Conservation (phyloP, 92 coral and sea anemone genomes). For the Epizoanthus stellaris region DNA sequence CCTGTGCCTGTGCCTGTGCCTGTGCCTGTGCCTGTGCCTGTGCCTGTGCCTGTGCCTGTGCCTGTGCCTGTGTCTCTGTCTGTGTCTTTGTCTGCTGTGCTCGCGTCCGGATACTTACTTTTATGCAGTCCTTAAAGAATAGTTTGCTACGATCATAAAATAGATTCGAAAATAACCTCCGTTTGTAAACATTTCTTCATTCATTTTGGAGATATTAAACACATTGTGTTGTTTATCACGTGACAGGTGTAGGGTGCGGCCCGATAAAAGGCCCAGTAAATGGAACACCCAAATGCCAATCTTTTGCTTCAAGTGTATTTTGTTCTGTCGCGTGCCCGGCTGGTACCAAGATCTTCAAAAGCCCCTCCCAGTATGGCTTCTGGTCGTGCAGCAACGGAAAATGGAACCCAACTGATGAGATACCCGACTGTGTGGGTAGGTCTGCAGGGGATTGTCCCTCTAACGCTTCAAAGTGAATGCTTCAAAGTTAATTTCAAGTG, state of each 20-base stretch:
- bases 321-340: conserved; percentile 60
- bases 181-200: too few relatives aligned
- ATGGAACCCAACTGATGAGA: conserved; percentile 66
- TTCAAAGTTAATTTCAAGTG: too few relatives aligned
- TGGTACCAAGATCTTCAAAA: conserved; percentile 59
- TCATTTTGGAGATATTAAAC: too few relatives aligned
- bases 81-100: background rate
- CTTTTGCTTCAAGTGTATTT: conserved; percentile 14
- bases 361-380: conserved; percentile 44
- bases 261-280: conserved; percentile 53
- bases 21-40: too few relatives aligned
- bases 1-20: too few relatives aligned
- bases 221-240: background rate
- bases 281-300: conserved; percentile 48
- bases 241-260: conserved; percentile 55
- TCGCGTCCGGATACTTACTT: background rate
- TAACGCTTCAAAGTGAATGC: too few relatives aligned
- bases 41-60: too few relatives aligned
- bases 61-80: too few relatives aligned
- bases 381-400: conserved; percentile 58
- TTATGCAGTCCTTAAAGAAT: background rate
- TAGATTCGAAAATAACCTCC: too few relatives aligned
- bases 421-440: conserved; percentile 98
- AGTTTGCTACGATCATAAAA: too few relatives aligned
- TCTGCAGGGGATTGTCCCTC: background rate